Base-by-base conservation (phyloP, 2,888 invertebrate species). In the Vesta saturnalis region DNA sequence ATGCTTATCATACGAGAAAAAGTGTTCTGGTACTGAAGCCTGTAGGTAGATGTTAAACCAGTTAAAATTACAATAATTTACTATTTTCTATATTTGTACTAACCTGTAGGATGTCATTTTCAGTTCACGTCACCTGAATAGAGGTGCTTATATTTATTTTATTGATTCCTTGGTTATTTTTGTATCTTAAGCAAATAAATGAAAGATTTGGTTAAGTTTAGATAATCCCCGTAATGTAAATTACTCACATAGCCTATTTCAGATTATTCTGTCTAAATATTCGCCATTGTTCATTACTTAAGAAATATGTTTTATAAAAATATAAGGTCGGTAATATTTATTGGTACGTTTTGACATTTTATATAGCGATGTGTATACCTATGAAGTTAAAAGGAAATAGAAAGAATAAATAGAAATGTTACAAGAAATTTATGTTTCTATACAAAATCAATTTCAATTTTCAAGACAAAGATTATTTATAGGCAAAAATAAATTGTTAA, bases 51-150 rank as follows among this genome's bases (percentile, higher is more conserved):
- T 35, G 79, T 74, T 72, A 77, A 81, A 81, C 81, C 81, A 79
- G 81, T 81, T 79, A 76, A 76, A 81, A 80, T 79, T 79, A 80
- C 80, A 80, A 81, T 80, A 80, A 79, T 80, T 80, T 78, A 79
- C 75, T 76, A 78, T 80, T 80, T 75, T 71, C 81, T 79, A 69
- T 79, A 79, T 79, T 78, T 74, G 80, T 77, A 73, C 61, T 74
- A 74, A 66, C 72, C 71, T 77, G 80, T 80, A 79, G 80, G 81
- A 72, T 72, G 75, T 64, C 71, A 73, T 74, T 77, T 74, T 72
- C n/a, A n/a, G n/a, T n/a, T n/a, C n/a, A n/a, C n/a, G n/a, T n/a
- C n/a, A n/a, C n/a, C n/a, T n/a, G n/a, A n/a, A n/a, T n/a, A n/a
- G n/a, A n/a, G n/a, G n/a, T n/a, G n/a, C n/a, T n/a, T n/a, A n/a